Evolutionary conservation across 2,797 vertebrate species (phyloP).

Genomic region (Oreortyx pictus): DNA sequence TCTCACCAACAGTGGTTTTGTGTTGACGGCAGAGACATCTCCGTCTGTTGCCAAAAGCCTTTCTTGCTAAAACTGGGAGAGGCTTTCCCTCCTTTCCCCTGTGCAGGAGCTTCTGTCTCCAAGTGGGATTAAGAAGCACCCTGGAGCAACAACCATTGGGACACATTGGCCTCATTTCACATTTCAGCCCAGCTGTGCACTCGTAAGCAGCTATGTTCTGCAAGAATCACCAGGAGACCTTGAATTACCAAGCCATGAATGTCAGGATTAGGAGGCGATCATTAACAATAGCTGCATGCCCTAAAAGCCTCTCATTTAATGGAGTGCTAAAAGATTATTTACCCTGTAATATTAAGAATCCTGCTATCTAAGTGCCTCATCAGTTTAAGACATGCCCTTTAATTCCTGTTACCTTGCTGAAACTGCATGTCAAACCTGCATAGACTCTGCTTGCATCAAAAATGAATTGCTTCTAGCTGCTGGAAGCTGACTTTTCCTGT

Average conservation of each 20-base stretch:
- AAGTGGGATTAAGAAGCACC: neutral
- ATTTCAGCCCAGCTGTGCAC: neutral
- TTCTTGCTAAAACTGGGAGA: neutral
- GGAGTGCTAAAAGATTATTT: constrained; percentile 40
- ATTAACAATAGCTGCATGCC: neutral
- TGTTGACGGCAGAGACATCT: neutral
- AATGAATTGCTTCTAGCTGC: constrained; percentile 5
- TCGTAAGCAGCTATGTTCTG: neutral
- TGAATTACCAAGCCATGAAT: neutral
- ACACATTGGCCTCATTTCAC: neutral
- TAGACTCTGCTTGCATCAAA: constrained; percentile 6
- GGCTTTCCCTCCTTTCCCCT: neutral
- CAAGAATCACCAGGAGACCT: neutral
- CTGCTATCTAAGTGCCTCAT: neutral
- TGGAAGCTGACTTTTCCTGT: neutral
- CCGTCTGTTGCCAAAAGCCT: neutral
- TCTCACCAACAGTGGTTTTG: neutral
- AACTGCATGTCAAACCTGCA: neutral
- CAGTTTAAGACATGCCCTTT: constrained; percentile 28
- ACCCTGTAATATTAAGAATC: constrained; percentile 20
- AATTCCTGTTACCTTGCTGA: constrained; percentile 33
- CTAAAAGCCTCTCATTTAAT: constrained; percentile 16
- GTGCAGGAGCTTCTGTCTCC: neutral
- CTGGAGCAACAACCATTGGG: neutral
- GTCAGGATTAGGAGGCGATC: neutral